Conservation (phyloP, 2,113 vertebrate species). For the Tenebrosternarchus preto region DNA sequence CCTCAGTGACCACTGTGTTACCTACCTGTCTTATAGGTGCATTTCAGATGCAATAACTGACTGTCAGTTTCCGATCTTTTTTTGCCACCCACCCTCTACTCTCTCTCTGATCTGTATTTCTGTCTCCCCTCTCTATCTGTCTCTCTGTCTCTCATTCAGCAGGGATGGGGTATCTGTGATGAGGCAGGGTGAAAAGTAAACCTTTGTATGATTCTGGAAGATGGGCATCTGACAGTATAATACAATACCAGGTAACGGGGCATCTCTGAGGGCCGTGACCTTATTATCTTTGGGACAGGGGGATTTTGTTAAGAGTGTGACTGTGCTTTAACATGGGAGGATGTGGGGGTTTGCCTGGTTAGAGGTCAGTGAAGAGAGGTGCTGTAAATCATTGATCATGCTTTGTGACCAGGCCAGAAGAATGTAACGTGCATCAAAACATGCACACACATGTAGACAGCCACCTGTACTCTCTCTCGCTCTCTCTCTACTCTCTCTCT, state of each 20-base stretch:
- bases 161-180: slow-evolving; percentile 9
- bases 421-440: not conserved
- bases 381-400: not conserved
- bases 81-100: not conserved
- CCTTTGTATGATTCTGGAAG: slow-evolving; percentile 71
- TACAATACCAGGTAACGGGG: slow-evolving; percentile 91
- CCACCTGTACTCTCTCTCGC: not conserved
- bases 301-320: slow-evolving; percentile 66
- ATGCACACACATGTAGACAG: not conserved
- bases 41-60: too few relatives aligned
- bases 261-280: slow-evolving; percentile 75
- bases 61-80: too few relatives aligned
- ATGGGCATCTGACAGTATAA: slow-evolving; percentile 68
- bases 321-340: slow-evolving; percentile 57
- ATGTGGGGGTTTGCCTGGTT: slow-evolving; percentile 81
- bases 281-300: slow-evolving; percentile 78
- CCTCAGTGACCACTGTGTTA: too few relatives aligned
- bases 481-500: slow-evolving; percentile 1
- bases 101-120: not conserved
- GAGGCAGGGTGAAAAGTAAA: not conserved
- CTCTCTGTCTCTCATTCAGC: slow-evolving; percentile 29
- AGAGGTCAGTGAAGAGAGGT: slow-evolving; percentile 43
- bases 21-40: too few relatives aligned
- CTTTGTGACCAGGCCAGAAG: not conserved
- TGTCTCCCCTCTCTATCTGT: not conserved